phyloP scores from a whole-genome alignment of 2,113 vertebrate genomes.

The Lepidothrix coronata region DNA sequence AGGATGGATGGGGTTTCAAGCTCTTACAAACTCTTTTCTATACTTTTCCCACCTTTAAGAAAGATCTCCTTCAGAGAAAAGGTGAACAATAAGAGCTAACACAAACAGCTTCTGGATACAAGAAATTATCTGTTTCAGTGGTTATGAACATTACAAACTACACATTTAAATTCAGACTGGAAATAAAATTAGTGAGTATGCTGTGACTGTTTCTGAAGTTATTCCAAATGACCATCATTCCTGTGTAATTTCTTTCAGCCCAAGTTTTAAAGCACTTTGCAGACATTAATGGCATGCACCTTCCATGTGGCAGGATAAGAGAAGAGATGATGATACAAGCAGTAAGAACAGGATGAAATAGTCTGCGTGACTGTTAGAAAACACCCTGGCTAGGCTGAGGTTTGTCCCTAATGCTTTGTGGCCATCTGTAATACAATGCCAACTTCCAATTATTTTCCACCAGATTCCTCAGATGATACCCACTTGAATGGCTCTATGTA shows the following conservation, averaged over 20 bases:
- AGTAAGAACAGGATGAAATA: not conserved
- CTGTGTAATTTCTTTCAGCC: not conserved
- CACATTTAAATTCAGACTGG: not conserved
- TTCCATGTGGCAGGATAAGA: not conserved
- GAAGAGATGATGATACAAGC: not conserved
- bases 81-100: not conserved
- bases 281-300: not conserved
- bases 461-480: not conserved
- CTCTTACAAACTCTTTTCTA: not conserved
- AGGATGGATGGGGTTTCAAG: not conserved
- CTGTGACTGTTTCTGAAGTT: not conserved
- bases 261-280: conserved; percentile 1
- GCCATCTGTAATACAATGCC: not conserved
- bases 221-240: not conserved
- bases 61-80: not conserved
- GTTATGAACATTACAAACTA: not conserved
- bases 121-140: not conserved
- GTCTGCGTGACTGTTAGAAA: not conserved
- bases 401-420: not conserved
- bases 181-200: not conserved
- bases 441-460: not conserved
- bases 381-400: not conserved
- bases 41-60: not conserved
- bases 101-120: not conserved
- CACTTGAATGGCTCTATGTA: not conserved